Evolutionary conservation across 2,888 invertebrate genomes (phyloP), one percentile per base, ranked within the genome.

Genomic region (Palloptera scutellata): DNA sequence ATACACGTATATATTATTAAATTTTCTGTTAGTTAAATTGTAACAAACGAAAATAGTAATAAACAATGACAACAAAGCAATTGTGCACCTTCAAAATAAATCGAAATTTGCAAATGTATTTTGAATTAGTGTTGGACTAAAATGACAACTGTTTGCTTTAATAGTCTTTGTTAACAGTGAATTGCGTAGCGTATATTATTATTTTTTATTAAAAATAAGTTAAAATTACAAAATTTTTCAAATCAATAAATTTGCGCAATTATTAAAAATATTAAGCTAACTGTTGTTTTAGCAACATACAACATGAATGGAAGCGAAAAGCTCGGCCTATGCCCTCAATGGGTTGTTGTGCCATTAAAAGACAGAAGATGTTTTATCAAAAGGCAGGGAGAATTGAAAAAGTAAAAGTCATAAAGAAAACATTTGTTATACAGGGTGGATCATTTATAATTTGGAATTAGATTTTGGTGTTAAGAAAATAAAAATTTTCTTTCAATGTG

Each of bases 221-320:
- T 54, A 17, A 60, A 52, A 43, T 54, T 11, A 13, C n/a, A 2
- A 66, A 43, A 51, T 42, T 61, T 20, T 19, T 53, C 12, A 53
- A 48, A 57, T 57, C 40, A 17, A 57, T 57, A 41, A 30, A 57
- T 45, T 64, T 64, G 64, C 64, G 40, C 57, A 19, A 57, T 40
- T 64, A 57, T 57, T 64, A 64, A 64, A 57, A 41, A 45, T 54
- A 54, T 40, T 8, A 5, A 59, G 6, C 6, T 30, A 30, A 6
- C 30, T 30, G 30, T 30, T 30, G 30, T 30, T 30, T 30, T 30
- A 4, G 2, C 30, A 30, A 6, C 6, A 4, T 30, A 30, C n/a
- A n/a, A n/a, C n/a, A n/a, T n/a, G n/a, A n/a, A n/a, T n/a, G n/a
- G n/a, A n/a, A n/a, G n/a, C n/a, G n/a, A n/a, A n/a, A n/a, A n/a